phyloP scores from a whole-genome alignment of 2,113 vertebrate genomes.

The Glaucidium brasilianum region DNA sequence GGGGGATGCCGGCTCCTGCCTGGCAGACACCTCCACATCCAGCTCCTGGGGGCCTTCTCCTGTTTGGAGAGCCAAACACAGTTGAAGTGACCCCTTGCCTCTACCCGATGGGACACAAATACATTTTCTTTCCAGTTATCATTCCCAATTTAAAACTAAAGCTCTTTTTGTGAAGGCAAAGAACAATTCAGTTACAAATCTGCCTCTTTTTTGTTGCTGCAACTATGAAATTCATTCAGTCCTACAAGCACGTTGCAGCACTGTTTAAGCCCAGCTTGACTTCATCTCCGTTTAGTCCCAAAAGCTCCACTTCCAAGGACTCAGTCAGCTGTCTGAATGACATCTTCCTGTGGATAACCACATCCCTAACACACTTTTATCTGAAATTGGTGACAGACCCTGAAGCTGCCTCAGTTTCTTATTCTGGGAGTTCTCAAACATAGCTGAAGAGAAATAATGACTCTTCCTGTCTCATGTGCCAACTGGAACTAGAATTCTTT shows the following conservation, averaged over 20 bases:
- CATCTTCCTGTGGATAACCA: background rate
- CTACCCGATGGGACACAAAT: background rate
- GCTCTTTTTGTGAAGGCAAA: background rate
- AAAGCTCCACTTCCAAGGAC: background rate
- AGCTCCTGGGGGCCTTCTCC: accelerated
- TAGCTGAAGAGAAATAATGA: background rate
- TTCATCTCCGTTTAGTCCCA: background rate
- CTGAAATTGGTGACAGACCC: background rate
- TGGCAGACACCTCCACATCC: background rate
- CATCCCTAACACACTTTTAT: no score
- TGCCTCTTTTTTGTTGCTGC: background rate
- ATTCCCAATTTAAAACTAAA: background rate
- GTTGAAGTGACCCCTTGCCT: background rate
- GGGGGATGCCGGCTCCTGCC: background rate
- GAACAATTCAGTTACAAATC: background rate
- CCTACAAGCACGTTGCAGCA: accelerated
- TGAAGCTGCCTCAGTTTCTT: background rate
- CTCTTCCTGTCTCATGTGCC: background rate
- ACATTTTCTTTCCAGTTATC: background rate
- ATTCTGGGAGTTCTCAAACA: background rate
- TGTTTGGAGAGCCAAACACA: background rate
- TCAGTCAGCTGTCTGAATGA: background rate
- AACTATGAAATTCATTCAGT: accelerated
- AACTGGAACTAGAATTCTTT: background rate
- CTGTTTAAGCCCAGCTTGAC: background rate